Base-by-base conservation (phyloP, 2,888 invertebrate genomes). In the Congeria kusceri region DNA sequence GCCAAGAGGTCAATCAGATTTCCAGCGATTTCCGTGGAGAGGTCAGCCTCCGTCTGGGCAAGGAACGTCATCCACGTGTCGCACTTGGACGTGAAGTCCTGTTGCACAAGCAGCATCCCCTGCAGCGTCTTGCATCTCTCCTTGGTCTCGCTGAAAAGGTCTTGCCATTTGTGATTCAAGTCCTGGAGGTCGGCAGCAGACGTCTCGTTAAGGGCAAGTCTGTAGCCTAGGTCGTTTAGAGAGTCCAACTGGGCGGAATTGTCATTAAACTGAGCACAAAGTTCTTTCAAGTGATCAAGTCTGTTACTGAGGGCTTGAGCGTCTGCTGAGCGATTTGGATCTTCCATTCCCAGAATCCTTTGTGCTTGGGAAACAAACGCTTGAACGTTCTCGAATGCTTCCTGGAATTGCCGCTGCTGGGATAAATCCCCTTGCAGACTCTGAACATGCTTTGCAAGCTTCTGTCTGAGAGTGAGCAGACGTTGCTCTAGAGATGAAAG, bases 51-150 rank as follows among this genome's bases (percentile, higher is more conserved):
- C 0, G 90, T 90, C 78, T 89, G 86, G 15, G 90, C 89, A 46
- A 93, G 85, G 89, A 92, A 92, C 0, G 86, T 83, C 89, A 91
- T 89, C 93, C 93, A 93, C 20, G 89, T 87, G 44, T 91, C 87
- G 82, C 92, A 92, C 76, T 92, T 92, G 65, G 90, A 82, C 3
- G 87, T 88, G 83, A 93, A 92, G 85, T 91, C 91, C 72, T 92
- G 92, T 44, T 91, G 90, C 61, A 89, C 80, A 61, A 92, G 77
- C 58, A 92, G 79, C 62, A 87, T 80, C 0, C 88, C 86, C 77
- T 92, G 92, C 23, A 92, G 70, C 9, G 79, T 82, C 64, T 88
- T 88, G 77, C 86, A 88, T 23, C 90, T 77, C 63, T 91, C 90
- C 47, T 81, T 84, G 1, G 89, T 84, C 62, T 89, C 88, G 13